phyloP scores from a whole-genome alignment of 2,888 invertebrate genomes.

The Sicus ferrugineus region DNA sequence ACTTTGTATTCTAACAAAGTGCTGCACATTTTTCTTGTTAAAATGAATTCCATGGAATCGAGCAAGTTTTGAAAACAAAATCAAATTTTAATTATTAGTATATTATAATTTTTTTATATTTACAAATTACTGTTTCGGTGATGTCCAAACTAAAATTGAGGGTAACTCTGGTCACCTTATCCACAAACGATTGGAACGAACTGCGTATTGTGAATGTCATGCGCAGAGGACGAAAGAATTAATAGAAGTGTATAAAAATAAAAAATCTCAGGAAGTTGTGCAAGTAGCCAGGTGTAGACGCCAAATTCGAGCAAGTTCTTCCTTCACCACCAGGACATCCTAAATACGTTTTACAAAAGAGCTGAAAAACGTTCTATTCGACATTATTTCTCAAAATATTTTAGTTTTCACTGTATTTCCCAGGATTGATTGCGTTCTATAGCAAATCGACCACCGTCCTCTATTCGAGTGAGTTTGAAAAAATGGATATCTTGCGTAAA shows the following conservation, averaged over 20 bases:
- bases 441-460: background rate
- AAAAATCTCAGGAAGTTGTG: conserved; percentile 2
- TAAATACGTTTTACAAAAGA: conserved; percentile 2
- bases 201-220: conserved; percentile 16
- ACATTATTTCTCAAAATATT: conserved; percentile 11
- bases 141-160: conserved; percentile 12
- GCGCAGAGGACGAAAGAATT: conserved; percentile 8
- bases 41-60: too few relatives aligned
- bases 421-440: conserved; percentile 14
- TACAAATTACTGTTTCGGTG: too few relatives aligned
- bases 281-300: conserved; percentile 9
- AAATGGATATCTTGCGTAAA: conserved; percentile 58
- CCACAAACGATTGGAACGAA: background rate
- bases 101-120: too few relatives aligned
- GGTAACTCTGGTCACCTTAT: conserved; percentile 1
- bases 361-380: background rate
- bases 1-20: too few relatives aligned
- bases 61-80: too few relatives aligned
- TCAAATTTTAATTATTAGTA: background rate
- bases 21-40: too few relatives aligned
- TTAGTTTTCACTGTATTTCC: background rate
- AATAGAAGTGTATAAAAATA: conserved; percentile 18
- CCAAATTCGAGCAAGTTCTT: conserved; percentile 24
- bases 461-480: conserved; percentile 8
- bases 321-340: background rate